A percentile compares a stretch with the other conserved stretches of the same genome.
Conservation (phyloP, 2,113 vertebrate genomes). For the Alligator mississippiensis region DNA sequence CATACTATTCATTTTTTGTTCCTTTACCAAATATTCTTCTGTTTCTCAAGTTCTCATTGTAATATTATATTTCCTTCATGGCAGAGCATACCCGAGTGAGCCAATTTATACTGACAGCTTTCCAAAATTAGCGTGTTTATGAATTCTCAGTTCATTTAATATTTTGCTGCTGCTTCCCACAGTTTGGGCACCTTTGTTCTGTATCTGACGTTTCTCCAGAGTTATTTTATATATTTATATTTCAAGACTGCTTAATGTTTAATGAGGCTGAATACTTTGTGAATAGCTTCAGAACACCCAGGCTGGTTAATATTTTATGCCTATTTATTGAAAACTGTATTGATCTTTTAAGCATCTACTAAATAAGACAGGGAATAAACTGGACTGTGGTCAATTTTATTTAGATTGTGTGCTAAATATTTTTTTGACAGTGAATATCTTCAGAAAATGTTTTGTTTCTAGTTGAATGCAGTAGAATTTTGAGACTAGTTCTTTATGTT, state of each 20-base stretch:
- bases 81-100: conserved; percentile 30
- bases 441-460: conserved; percentile 67
- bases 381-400: conserved; percentile 69
- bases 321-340: conserved; percentile 63
- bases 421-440: conserved; percentile 67
- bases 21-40: not conserved
- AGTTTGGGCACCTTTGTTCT: conserved; percentile 62
- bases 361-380: conserved; percentile 71
- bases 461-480: conserved; percentile 64
- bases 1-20: not conserved
- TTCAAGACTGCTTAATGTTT: conserved; percentile 73
- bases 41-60: not conserved
- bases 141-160: conserved; percentile 66
- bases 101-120: conserved; percentile 62
- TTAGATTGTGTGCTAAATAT: conserved; percentile 60
- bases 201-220: conserved; percentile 54
- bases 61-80: conserved; percentile 23
- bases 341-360: conserved; percentile 72
- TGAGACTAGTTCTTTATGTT: conserved; percentile 26
- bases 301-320: conserved; percentile 71
- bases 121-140: conserved; percentile 44
- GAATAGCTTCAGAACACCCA: conserved; percentile 69
- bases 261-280: conserved; percentile 71
- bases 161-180: conserved; percentile 46
- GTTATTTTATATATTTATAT: conserved; percentile 72